Base-by-base conservation (phyloP, 2,888 invertebrate genomes). In the Leptinotarsa tumamoca region DNA sequence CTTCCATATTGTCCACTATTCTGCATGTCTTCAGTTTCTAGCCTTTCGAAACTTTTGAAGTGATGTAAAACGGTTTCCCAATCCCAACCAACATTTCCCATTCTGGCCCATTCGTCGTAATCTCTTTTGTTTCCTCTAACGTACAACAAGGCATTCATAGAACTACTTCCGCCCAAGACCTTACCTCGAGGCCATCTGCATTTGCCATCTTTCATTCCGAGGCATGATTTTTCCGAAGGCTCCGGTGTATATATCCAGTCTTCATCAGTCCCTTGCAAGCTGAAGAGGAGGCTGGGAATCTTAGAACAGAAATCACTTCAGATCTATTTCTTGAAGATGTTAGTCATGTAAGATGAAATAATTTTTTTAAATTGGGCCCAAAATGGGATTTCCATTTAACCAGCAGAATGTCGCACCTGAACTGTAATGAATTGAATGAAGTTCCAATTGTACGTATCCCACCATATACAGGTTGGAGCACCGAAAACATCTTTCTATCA, bases 91-190 rank as follows among this genome's bases (percentile, higher is more conserved):
- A 84, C 76, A 81, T 92, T 93, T 0, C 94, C 94, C 54, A 76
- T 67, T 0, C 84, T 82, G 13, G 90, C 89, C 94, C 94, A 94
- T 0, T 87, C 84, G 82, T 94, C 91, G 82, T 90, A 94, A 84
- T 94, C 94, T 4, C 84, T 83, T 4, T 90, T 89, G 86, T 92
- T 92, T 0, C 94, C 94, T 4, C 92, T 88, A 0, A 92, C 84
- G 83, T 94, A 92, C 0, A 93, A 74, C 93, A 94, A 92, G 15
- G 89, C 92, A 85, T 94, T 94, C 3, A 93, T 89, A 0, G 89
- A 88, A 17, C 92, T 92, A 2, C 90, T 89, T 0, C 94, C 95
- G 0, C 95, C 95, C 21, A 93, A 86, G 17, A 90, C 90, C 84
- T 93, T 93, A 0, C 92, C 92, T 23, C 91, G 88, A 0, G 91